Conservation (phyloP, 2,888 invertebrate genomes). For the Acanthosepion esculentum region DNA sequence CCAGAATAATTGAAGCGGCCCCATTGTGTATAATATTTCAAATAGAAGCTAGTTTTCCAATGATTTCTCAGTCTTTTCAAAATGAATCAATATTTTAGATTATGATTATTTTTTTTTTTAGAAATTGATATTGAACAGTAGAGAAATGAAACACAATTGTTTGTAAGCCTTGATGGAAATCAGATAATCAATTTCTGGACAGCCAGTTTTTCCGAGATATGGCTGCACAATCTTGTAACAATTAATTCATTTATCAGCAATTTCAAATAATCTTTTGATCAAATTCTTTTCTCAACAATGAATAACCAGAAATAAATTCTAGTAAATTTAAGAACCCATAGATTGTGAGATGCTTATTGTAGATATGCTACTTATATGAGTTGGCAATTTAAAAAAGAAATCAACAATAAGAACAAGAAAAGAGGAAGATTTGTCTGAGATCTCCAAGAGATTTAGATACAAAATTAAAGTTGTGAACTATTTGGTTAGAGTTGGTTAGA, state of each 20-base stretch:
- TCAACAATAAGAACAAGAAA: too few relatives aligned
- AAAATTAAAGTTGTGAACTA: too few relatives aligned
- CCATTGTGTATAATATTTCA: neutral
- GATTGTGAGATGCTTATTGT: too few relatives aligned
- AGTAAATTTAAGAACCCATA: neutral
- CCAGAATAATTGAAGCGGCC: neutral
- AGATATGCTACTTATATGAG: too few relatives aligned
- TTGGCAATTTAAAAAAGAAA: too few relatives aligned
- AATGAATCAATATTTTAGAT: neutral
- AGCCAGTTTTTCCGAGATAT: neutral
- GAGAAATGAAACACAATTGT: neutral
- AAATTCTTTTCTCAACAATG: neutral
- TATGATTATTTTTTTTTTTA: neutral
- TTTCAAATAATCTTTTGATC: neutral
- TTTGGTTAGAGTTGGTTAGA: too few relatives aligned
- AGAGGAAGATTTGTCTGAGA: too few relatives aligned
- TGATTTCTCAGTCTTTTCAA: neutral
- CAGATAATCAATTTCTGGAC: neutral
- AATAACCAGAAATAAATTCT: neutral
- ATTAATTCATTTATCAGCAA: neutral
- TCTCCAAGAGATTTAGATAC: too few relatives aligned
- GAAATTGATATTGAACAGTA: neutral
- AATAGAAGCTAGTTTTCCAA: neutral
- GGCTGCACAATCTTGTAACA: neutral
- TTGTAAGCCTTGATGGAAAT: neutral